A percentile compares a stretch with the other conserved stretches of the same genome.
These are phyloP conservation scores for Prionailurus viverrinus DNA, from an alignment of 2,113 vertebrate genomes.

Conservation along the genomic window DNA sequence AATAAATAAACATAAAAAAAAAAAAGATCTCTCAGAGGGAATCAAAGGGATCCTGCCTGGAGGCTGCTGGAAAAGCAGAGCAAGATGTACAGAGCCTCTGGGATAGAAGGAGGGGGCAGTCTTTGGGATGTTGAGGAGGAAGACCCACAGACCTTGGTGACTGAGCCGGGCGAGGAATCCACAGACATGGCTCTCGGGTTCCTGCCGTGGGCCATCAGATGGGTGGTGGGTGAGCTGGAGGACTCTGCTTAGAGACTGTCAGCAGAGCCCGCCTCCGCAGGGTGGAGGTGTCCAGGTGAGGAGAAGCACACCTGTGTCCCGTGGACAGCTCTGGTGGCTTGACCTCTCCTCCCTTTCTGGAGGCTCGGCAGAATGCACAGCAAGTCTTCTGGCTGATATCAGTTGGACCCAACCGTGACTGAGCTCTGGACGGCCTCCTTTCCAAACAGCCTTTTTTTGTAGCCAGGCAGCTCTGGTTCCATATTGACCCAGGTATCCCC, in stretches of 20 bases:
- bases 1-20: too few species aligned
- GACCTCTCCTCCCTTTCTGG: not conserved
- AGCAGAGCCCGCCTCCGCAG: fast-evolving
- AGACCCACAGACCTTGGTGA: fast-evolving
- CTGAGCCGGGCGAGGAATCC: fast-evolving
- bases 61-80: not conserved
- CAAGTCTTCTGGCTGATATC: not conserved
- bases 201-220: not conserved
- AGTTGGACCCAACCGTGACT: fast-evolving
- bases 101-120: not conserved
- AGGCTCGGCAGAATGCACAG: not conserved
- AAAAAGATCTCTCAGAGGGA: not conserved
- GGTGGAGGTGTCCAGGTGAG: too few species aligned
- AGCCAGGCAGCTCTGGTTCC: not conserved
- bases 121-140: not conserved
- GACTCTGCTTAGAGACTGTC: not conserved
- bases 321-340: too few species aligned
- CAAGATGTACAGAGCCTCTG: not conserved
- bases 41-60: not conserved
- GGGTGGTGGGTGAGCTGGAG: not conserved
- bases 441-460: not conserved
- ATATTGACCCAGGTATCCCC: not conserved
- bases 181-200: fast-evolving
- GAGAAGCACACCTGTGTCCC: too few species aligned
- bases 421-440: not conserved